Evolutionary conservation across 2,113 vertebrate genomes (phyloP), one percentile per base, ranked within the genome.

Genomic region (Oncorhynchus nerka): DNA sequence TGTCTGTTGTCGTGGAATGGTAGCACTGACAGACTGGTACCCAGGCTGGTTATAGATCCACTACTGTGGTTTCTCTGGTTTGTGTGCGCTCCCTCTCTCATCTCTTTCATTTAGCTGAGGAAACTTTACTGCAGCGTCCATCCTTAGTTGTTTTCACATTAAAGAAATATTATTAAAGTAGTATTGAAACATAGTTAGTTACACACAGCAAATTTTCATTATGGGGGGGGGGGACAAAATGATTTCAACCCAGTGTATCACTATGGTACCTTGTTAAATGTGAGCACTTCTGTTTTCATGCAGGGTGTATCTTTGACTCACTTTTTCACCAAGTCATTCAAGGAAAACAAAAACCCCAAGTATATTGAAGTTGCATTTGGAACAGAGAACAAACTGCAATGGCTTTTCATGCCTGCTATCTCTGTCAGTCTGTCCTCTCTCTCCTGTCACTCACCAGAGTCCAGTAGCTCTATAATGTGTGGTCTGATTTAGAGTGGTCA

Each of bases 251-350:
- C 61, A 3, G 61, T 64, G 22, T 24, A 64, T 64, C 24, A 9
- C 39, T 70, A 26, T 84, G 26, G 73, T 76, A 68, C 71, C 34
- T 70, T 82, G 68, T 79, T 78, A 79, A 68, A 76, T 74, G 87
- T 74, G 71, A 82, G 80, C 86, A 84, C 80, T 87, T 79, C 70
- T 59, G 12, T 19, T 73, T 76, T 65, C 20, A 45, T 51, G 67
- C 24, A 32, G 59, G 26, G 67, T 69, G 39, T 70, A 70, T 71
- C 32, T 83, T 76, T 73, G 81, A 74, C 82, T 77, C 62, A 81
- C 70, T 34, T 34, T 34, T 34, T 34, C 51, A 55, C 51, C 51
- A 19, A 1, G 39, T 11, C 39, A 45, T 45, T 3, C 11, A 11
- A 45, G 9, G 9, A 45, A 45, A 45, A 45, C 39, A 39, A 11